Evolutionary conservation across 30 jellyfish, hydroid and myxozoan species (phyloP), one percentile per base, ranked within the genome.

Genomic region (Morbakka virulenta): DNA sequence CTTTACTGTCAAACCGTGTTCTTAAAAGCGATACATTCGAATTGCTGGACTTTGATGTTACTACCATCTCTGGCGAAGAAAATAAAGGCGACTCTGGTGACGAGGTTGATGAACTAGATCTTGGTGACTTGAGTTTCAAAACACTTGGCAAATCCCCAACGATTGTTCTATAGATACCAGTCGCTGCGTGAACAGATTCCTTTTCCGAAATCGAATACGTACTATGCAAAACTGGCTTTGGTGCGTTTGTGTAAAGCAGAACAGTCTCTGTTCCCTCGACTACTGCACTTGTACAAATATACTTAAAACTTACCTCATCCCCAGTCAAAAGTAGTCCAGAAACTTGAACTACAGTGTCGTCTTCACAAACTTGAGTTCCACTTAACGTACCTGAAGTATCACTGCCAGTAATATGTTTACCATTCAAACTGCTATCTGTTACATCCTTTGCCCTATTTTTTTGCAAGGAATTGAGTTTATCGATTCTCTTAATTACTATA

Each of bases 111-210:
- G 57, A 41, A 17, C 52, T 50, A n/a, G n/a, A n/a, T 27, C 51
- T 27, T n/a, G 53, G 83, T 1, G 62, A 33, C n/a, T 36, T 64
- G 28, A 82, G 62, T 21, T 66, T 66, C 22, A 93, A 74, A 41
- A 80, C 95, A 4, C 50, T 28, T 0, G 99, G 99, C 32, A 93
- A 27, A 24, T 86, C 91, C 17, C 99, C 99, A 30, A 93, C 80
- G 3, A 93, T 87, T 32, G 99, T 93, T 35, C 99, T 62, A 86
- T 93, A 93, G 1, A 93, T 65, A 9, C 99, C 99, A 1, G 99
- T 85, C 11, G 99, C 88, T 2, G 95, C 87, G 48, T 77, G 70
- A 13, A 93, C 96, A 2, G 82, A 34, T 48, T 77, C 64, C 21
- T 89, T 47, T 50, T 93, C 99, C 22, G 99, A 93, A 26, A 93